phyloP scores from a whole-genome alignment of 1,140 invertebrate species.

The Drosophila novamexicana region DNA sequence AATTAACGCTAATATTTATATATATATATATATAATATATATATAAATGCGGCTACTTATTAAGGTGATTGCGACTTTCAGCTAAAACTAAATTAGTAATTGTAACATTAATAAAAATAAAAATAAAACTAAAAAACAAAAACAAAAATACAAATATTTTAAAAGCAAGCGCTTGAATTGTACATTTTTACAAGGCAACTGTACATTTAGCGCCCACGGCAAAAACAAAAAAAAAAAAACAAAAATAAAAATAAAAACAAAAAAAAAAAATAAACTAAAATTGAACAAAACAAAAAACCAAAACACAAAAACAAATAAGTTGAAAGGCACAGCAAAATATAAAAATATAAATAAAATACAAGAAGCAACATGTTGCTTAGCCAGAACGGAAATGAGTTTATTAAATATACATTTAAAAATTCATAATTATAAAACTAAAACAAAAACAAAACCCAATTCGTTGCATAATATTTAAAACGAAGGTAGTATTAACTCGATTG shows the following conservation, averaged over 20 bases:
- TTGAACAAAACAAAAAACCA: slow-evolving; percentile 31
- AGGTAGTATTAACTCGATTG: slow-evolving; percentile 84
- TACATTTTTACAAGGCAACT: slow-evolving; percentile 83
- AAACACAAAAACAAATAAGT: slow-evolving; percentile 61
- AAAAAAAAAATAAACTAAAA: slow-evolving; percentile 46
- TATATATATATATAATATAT: slow-evolving; percentile 24
- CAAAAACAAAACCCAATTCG: slow-evolving; percentile 67
- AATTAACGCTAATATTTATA: slow-evolving; percentile 62
- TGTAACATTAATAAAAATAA: slow-evolving; percentile 65
- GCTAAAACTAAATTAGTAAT: slow-evolving; percentile 70
- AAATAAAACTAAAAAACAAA: slow-evolving; percentile 11
- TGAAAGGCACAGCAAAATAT: slow-evolving; percentile 70
- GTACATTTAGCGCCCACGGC: slow-evolving; percentile 81
- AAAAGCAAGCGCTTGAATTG: slow-evolving; percentile 80
- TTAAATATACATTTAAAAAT: slow-evolving; percentile 81
- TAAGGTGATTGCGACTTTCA: slow-evolving; percentile 71
- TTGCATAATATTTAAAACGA: slow-evolving; percentile 83
- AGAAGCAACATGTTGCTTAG: slow-evolving; percentile 70
- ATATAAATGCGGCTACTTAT: slow-evolving; percentile 62
- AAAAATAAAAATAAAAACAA: slow-evolving; percentile 30
- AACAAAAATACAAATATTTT: slow-evolving; percentile 65
- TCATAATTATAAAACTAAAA: slow-evolving; percentile 57
- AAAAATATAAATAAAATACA: slow-evolving; percentile 53
- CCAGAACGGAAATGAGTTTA: slow-evolving; percentile 81
- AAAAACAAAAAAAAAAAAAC: slow-evolving; percentile 47